Evolutionary conservation across 2,797 vertebrate species (phyloP), one percentile per base, ranked within the genome.

Genomic region (Petrocephalus schoutedeni): DNA sequence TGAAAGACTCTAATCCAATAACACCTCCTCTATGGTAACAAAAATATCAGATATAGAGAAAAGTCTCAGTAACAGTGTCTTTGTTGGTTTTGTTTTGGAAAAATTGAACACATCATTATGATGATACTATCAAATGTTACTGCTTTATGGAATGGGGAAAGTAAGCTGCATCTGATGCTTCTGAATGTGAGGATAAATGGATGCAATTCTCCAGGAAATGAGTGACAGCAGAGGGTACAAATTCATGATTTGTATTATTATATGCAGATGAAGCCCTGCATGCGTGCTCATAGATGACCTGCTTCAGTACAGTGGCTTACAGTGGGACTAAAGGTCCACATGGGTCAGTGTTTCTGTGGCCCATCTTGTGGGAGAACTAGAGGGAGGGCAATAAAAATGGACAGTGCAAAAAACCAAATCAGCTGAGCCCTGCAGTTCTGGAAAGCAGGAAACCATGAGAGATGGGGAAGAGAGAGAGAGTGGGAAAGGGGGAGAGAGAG

Each of bases 391-490:
- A 89, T 88, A 90, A 86, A 88, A 90, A 88, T 45, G 61, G 89
- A 88, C 88, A 87, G 89, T 89, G 71, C 41, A 59, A 89, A 89
- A 10, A 90, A 88, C 89, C 64, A 89, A 92, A 92, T 91, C 89
- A 92, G 91, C 91, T 92, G 92, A 92, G 91, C 88, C 87, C 88
- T 90, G 91, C 91, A 92, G 87, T 91, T 91, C 89, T 91, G 87
- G 86, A 89, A 89, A 86, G 89, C 90, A 89, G 85, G 87, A 90
- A 87, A 88, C 86, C 51, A 45, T 80, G 90, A 88, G 86, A 89
- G 87, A 89, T 83, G 88, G 89, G 90, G 85, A 87, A 90, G 90
- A 19, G 88, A 87, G 89, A 85, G 88, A 85, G 88, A 88, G 86
- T 28, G 87, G 71, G 88, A 84, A 89, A 56, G 86, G 89, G 84